Conservation (phyloP, 2,113 vertebrate species). For the Noturus placidus region DNA sequence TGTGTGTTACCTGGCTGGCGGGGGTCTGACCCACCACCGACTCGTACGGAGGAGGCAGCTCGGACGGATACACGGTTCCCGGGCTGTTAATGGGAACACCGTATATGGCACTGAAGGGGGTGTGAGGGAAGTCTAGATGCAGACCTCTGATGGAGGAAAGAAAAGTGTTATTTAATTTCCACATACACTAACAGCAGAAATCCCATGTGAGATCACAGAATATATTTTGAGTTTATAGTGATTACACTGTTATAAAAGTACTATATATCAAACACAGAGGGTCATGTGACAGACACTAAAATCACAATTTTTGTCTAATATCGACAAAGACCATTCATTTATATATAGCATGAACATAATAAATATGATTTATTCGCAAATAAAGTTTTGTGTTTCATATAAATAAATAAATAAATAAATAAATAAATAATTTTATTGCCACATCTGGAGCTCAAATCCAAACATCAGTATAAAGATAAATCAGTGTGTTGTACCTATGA, state of each 20-base stretch:
- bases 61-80: conserved; percentile 84
- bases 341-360: too few species aligned
- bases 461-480: background rate
- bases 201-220: background rate
- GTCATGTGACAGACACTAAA: background rate
- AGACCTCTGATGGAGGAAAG: conserved; percentile 73
- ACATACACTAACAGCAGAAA: background rate
- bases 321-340: background rate
- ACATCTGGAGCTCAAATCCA: background rate
- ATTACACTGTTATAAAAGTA: background rate
- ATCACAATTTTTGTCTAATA: background rate
- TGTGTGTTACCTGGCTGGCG: conserved; percentile 82
- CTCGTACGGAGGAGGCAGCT: conserved; percentile 94
- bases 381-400: too few species aligned
- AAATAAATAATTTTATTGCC: too few species aligned
- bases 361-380: too few species aligned
- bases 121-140: conserved; percentile 86
- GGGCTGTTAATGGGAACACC: conserved; percentile 92
- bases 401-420: too few species aligned
- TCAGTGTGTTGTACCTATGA: background rate
- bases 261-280: background rate
- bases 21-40: conserved; percentile 84
- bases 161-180: background rate
- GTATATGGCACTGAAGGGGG: conserved; percentile 86
- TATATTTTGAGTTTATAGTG: background rate